phyloP scores from a whole-genome alignment of 2,797 vertebrate genomes.

The Bradypodion pumilum region DNA sequence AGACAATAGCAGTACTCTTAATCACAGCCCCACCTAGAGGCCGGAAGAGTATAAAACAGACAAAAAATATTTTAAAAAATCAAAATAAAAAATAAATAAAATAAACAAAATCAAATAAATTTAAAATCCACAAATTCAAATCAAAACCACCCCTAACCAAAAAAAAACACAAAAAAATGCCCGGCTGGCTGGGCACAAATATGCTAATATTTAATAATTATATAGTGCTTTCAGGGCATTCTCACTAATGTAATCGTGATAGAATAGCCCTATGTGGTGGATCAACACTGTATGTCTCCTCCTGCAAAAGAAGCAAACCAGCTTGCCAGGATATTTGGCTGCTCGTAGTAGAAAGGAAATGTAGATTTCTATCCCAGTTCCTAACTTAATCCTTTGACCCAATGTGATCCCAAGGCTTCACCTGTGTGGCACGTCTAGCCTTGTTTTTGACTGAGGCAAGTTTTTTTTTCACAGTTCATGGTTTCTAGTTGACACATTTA shows the following conservation, averaged over 20 bases:
- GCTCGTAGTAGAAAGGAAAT: background rate
- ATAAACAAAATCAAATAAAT: too few species aligned
- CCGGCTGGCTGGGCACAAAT: too few species aligned
- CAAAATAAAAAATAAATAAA: too few species aligned
- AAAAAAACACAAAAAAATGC: too few species aligned
- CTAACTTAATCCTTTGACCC: background rate
- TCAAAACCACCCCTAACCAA: too few species aligned
- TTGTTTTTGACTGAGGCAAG: background rate
- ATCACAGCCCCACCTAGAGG: too few species aligned
- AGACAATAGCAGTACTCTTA: too few species aligned
- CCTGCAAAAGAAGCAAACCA: background rate
- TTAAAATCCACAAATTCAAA: too few species aligned
- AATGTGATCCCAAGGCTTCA: background rate
- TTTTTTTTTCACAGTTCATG: background rate
- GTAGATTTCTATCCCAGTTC: background rate
- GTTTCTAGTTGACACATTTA: background rate
- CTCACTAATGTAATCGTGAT: background rate
- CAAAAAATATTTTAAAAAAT: too few species aligned
- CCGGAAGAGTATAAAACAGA: too few species aligned
- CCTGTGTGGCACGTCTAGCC: background rate
- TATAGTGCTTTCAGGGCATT: background rate
- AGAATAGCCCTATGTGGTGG: background rate
- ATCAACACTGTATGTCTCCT: background rate
- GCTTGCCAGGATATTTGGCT: background rate
- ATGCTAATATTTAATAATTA: too few species aligned